phyloP scores from a whole-genome alignment of 2,888 invertebrate species.

The Ischnura elegans region DNA sequence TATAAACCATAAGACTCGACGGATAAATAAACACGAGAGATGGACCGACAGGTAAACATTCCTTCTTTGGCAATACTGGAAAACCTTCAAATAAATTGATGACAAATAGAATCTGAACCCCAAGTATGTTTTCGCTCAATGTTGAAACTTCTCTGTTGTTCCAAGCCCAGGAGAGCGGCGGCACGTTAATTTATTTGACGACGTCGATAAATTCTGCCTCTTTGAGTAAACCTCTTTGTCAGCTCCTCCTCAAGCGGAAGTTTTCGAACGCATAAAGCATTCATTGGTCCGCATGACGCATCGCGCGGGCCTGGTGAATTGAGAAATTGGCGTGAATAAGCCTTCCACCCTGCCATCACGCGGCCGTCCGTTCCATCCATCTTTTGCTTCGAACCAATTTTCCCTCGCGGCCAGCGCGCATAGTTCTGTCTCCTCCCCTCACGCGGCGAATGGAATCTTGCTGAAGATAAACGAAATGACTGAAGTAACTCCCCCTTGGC shows the following conservation, averaged over 20 bases:
- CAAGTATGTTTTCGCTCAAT: neutral
- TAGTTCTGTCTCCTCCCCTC: neutral
- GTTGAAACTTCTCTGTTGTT: constrained; percentile 32
- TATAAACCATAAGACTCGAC: neutral
- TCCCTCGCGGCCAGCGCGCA: neutral
- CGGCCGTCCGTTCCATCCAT: neutral
- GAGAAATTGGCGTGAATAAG: neutral
- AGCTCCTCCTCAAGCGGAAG: neutral
- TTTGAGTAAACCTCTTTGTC: constrained; percentile 17
- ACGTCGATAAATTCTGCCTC: constrained; percentile 32
- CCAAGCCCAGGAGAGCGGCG: constrained; percentile 1
- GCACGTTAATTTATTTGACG: constrained; percentile 42
- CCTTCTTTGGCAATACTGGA: neutral
- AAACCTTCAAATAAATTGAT: neutral
- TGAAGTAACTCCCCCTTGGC: neutral
- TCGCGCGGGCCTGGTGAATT: neutral
- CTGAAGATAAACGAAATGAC: neutral
- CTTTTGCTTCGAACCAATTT: too few species aligned
- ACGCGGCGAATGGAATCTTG: neutral
- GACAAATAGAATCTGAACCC: constrained; percentile 39
- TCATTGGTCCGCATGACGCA: neutral
- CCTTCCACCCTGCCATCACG: neutral
- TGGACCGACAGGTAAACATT: neutral
- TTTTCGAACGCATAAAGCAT: neutral
- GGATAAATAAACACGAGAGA: neutral